Conservation (phyloP, 1,140 invertebrate species). For the Pogonomyrmex californicus region DNA sequence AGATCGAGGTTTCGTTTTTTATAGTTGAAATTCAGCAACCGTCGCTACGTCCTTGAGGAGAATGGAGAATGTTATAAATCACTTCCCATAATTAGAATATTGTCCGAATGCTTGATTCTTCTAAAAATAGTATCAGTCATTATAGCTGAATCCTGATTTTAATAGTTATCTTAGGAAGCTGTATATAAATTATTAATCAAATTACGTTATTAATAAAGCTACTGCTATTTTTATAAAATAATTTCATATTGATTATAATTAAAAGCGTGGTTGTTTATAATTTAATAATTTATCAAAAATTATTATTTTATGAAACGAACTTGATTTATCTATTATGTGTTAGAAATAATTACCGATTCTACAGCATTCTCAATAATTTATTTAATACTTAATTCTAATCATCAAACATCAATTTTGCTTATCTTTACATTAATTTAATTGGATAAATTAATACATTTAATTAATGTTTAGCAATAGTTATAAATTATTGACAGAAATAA, state of each 20-base stretch:
- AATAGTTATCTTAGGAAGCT: neutral
- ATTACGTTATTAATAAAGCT: slow-evolving; percentile 3
- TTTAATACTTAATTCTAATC: neutral
- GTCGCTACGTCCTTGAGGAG: neutral
- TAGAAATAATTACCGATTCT: neutral
- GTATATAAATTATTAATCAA: neutral
- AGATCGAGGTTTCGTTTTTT: neutral
- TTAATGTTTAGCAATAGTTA: neutral
- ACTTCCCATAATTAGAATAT: slow-evolving; percentile 29
- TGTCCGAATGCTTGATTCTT: neutral
- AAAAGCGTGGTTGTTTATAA: neutral
- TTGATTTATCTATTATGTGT: neutral
- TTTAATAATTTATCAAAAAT: neutral
- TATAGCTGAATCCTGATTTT: slow-evolving; percentile 8
- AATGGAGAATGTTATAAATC: slow-evolving; percentile 14
- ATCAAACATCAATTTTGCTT: neutral
- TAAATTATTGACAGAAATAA: neutral
- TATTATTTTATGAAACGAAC: neutral
- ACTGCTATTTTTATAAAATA: neutral
- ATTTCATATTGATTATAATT: neutral
- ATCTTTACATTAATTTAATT: neutral
- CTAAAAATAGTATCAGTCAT: neutral
- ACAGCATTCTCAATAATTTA: neutral
- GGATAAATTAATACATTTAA: neutral
- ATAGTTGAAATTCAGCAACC: slow-evolving; percentile 19